Evolutionary conservation across 2,797 vertebrate species (phyloP).

Genomic region (Tenualosa thibaudeaui): DNA sequence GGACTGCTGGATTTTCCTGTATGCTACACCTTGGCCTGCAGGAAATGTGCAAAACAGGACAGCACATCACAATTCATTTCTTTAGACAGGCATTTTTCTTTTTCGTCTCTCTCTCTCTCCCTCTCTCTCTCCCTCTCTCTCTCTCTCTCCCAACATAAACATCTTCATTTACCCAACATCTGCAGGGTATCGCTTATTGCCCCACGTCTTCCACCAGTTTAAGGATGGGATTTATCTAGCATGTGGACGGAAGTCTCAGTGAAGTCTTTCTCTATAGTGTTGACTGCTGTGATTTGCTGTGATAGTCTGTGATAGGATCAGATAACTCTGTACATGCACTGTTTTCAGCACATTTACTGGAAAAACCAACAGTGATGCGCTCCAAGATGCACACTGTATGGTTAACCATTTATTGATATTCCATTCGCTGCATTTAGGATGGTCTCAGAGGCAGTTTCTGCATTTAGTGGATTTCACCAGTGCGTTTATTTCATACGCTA

Average conservation of each 20-base stretch:
- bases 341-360: background rate
- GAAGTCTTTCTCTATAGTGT: too few relatives aligned
- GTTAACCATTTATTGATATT: background rate
- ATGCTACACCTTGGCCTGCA: conserved; percentile 67
- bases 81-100: conserved; percentile 55
- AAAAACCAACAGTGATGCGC: background rate
- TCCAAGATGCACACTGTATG: background rate
- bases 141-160: background rate
- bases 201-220: background rate
- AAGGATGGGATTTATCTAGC: background rate
- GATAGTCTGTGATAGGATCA: background rate
- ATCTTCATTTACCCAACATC: conserved; percentile 14
- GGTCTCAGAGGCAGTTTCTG: background rate
- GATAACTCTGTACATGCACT: background rate
- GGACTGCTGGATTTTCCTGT: conserved; percentile 63
- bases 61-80: conserved; percentile 61
- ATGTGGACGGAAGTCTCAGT: background rate
- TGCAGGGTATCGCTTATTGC: background rate
- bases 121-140: background rate
- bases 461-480: background rate
- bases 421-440: background rate
- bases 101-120: background rate
- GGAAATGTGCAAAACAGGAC: conserved; percentile 76
- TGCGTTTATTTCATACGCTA: background rate
- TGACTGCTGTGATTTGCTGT: background rate